Evolutionary conservation across 2,113 vertebrate genomes (phyloP), one percentile per base, ranked within the genome.

Genomic region (Colaptes auratus): DNA sequence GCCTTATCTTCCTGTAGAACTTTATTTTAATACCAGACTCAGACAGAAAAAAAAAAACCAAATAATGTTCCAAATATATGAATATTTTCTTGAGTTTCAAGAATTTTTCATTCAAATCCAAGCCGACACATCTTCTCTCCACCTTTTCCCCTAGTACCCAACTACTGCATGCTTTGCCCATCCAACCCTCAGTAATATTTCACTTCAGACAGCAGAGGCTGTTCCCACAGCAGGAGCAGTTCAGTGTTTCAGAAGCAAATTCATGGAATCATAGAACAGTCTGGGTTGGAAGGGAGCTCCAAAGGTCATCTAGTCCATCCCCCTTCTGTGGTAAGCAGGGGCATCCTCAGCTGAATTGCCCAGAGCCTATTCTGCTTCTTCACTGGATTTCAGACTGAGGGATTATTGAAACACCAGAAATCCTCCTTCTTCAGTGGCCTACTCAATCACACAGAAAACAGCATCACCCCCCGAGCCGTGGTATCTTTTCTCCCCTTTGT

Each of bases 331-430:
- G 48, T 21, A 21, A 50, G 48, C 48, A 50, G 48, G 9, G 10
- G 48, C 20, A 20, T 50, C 48, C 48, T 50, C 48, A 21, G 20
- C 19, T 50, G 48, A 20, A 21, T 20, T 20, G 48, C 48, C 20
- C 48, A 50, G 48, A 50, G 48, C 19, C 48, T 53, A 53, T 58
- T 86, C 36, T 72, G 27, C 9, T 81, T 27, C 7, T 71, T 61
- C 46, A 13, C 39, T 92, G 74, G 33, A 44, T 44, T 19, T 53
- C 28, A 67, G 46, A 30, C 35, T 64, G 67, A 74, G 33, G 33
- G 11, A 48, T 84, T 90, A 61, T 42, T 90, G 76, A 86, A 92
- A 84, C 48, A 64, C 19, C 24, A 91, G 66, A 61, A 89, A 93
- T 79, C 65, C 35, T 89, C 92, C 77, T 73, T 92, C 13, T 31